Conservation (phyloP, 2,888 invertebrate genomes). For the Eucera pruinosa region DNA sequence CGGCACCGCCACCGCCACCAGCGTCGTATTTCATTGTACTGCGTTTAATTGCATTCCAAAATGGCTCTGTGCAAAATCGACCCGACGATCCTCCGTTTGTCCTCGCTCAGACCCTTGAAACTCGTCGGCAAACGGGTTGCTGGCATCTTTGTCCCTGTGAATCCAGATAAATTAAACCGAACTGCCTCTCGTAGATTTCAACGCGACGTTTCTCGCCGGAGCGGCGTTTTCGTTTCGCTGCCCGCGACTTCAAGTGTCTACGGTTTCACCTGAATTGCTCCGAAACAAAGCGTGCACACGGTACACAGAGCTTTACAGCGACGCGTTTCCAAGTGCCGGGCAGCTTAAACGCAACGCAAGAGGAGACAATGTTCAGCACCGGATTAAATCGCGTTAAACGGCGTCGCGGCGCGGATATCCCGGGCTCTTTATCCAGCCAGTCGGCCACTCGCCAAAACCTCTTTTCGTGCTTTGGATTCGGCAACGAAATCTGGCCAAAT, state of each 20-base stretch:
- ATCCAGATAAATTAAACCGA: constrained; percentile 73
- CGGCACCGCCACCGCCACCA: constrained; percentile 40
- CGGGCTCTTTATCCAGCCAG: too few relatives aligned
- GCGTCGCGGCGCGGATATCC: too few relatives aligned
- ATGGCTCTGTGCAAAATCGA: constrained; percentile 79
- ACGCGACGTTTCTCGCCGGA: constrained; percentile 33
- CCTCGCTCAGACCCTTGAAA: constrained; percentile 48
- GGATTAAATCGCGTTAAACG: background rate
- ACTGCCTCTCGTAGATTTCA: constrained; percentile 50
- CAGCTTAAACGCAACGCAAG: constrained; percentile 11
- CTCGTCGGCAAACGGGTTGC: constrained; percentile 24
- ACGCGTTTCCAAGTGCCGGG: constrained; percentile 51
- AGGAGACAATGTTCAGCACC: background rate
- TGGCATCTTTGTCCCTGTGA: constrained; percentile 67
- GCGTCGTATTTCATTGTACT: constrained; percentile 79
- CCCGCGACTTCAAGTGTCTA: constrained; percentile 56
- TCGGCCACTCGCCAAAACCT: too few relatives aligned
- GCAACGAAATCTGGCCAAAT: too few relatives aligned
- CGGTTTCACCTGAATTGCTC: constrained; percentile 62
- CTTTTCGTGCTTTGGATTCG: too few relatives aligned
- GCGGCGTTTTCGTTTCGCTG: constrained; percentile 7
- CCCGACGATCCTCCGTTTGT: constrained; percentile 50
- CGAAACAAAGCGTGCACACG: constrained; percentile 57
- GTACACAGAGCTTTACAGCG: constrained; percentile 42
- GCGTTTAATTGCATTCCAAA: constrained; percentile 83